phyloP scores from a whole-genome alignment of 2,888 invertebrate genomes.

The Suillia variegata region DNA sequence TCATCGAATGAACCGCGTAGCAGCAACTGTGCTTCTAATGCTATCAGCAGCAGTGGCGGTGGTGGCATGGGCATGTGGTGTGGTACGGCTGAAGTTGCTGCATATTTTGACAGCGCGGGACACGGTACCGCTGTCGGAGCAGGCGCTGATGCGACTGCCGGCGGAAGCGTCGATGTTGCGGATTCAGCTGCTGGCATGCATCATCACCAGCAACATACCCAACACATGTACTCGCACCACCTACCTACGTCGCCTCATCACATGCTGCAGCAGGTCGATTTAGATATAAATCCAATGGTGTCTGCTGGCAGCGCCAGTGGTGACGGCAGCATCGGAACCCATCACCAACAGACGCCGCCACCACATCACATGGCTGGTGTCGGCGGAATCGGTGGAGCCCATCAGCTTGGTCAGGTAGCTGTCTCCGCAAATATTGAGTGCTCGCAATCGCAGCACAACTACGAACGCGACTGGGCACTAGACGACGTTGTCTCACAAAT shows the following conservation, averaged over 20 bases:
- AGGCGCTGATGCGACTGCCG: constrained; percentile 28
- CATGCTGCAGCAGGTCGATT: constrained; percentile 43
- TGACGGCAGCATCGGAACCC: constrained; percentile 20
- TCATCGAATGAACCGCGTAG: constrained; percentile 33
- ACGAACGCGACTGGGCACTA: constrained; percentile 60
- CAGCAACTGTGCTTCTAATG: background rate
- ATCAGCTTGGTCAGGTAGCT: constrained; percentile 48
- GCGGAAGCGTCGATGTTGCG: constrained; percentile 26
- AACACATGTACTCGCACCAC: no score
- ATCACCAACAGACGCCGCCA: constrained; percentile 15
- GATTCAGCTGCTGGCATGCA: constrained; percentile 26
- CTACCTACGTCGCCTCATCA: constrained; percentile 44
- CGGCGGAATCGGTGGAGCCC: constrained; percentile 10
- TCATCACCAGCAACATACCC: constrained; percentile 32
- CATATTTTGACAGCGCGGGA: constrained; percentile 25
- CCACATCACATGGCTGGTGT: constrained; percentile 22
- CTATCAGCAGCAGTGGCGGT: constrained; percentile 5
- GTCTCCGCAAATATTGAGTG: constrained; percentile 71
- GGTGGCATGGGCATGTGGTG: constrained; percentile 16
- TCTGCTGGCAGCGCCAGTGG: no score
- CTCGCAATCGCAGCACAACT: constrained; percentile 62
- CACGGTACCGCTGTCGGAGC: constrained; percentile 18
- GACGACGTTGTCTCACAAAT: constrained; percentile 61
- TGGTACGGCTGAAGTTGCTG: constrained; percentile 26
- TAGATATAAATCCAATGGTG: constrained; percentile 40